Base-by-base conservation (phyloP, 2,797 vertebrate genomes). In the Crax fasciolata region DNA sequence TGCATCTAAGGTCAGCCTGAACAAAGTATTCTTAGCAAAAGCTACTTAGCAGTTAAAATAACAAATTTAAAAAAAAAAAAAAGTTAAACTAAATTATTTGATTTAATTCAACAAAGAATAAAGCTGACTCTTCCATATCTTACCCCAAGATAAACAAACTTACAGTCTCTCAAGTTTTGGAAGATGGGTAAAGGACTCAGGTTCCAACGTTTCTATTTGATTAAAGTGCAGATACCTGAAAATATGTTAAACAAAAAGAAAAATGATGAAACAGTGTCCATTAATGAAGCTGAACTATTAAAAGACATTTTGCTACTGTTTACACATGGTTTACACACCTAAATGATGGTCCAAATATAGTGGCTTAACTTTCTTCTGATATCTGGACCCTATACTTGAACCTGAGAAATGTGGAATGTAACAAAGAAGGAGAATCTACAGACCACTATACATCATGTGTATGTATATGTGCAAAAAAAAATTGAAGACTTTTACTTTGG, bases 211-310 rank as follows among this genome's bases (percentile, higher is more conserved):
- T 96, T 99, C 99, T 71, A 99, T 99, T 97, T 99, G 99, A 98
- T 99, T 99, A 98, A 99, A 99, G 98, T 99, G 99, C 96, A 99
- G 98, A 95, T 99, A 99, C 95, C 99, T 99, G 96, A 61, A 98
- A 94, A 91, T 38, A 73, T 5, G 65, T 92, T 70, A 91, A 91
- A 87, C 16, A 89, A 73, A 86, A 79, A 93, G 54, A 91, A 77
- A 68, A 28, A 46, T 9, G 78, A 4, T 90, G 75, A 87, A 96
- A 90, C 4, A 48, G 27, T 13, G 78, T 88, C 77, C 57, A 35
- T 80, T 82, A 80, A 90, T 23, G 14, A 78, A 90, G 38, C 6
- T 32, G 7, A 68, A 57, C 59, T 43, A 71, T 24, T 76, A 81
- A 58, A 78, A 91, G 77, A 23, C 41, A 52, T 70, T 54, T 57